Conservation (phyloP, 2,797 vertebrate genomes). For the Crenichthys baileyi region DNA sequence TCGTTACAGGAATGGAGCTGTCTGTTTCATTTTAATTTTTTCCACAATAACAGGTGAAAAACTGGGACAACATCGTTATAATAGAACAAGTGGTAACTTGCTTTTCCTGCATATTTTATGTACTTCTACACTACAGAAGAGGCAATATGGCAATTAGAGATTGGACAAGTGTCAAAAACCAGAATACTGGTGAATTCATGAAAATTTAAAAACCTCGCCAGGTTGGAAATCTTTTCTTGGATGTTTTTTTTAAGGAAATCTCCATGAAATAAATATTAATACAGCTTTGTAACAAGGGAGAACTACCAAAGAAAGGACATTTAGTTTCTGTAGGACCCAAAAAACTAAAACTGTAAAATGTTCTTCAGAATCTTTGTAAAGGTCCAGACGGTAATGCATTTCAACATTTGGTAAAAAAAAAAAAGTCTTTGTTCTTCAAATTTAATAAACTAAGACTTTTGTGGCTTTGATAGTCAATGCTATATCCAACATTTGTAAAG, state of each 20-base stretch:
- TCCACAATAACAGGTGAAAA: conserved; percentile 60
- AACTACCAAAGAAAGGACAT: conserved; percentile 42
- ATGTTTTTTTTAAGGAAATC: conserved; percentile 45
- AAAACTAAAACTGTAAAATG: conserved; percentile 29
- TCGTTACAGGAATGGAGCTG: conserved; percentile 72
- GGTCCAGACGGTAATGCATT: background rate
- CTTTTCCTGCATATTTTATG: conserved; percentile 84
- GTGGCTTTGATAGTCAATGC: background rate
- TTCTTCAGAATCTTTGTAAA: conserved; percentile 29
- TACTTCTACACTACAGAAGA: conserved; percentile 67
- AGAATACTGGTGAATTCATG: conserved; percentile 78
- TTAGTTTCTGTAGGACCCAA: conserved; percentile 19
- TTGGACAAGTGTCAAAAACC: conserved; percentile 69
- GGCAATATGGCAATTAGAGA: conserved; percentile 80
- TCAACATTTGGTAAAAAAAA: background rate
- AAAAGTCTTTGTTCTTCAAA: background rate
- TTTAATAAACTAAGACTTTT: background rate
- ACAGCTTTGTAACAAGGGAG: conserved; percentile 47
- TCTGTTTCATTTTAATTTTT: conserved; percentile 70
- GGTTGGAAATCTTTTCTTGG: conserved; percentile 36
- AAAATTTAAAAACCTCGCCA: conserved; percentile 76
- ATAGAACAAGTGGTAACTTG: conserved; percentile 74
- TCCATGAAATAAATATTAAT: conserved; percentile 76
- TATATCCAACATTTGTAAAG: background rate
- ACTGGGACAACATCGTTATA: conserved; percentile 77